Base-by-base conservation (phyloP, 2,888 invertebrate genomes). In the Noctua fimbriata region DNA sequence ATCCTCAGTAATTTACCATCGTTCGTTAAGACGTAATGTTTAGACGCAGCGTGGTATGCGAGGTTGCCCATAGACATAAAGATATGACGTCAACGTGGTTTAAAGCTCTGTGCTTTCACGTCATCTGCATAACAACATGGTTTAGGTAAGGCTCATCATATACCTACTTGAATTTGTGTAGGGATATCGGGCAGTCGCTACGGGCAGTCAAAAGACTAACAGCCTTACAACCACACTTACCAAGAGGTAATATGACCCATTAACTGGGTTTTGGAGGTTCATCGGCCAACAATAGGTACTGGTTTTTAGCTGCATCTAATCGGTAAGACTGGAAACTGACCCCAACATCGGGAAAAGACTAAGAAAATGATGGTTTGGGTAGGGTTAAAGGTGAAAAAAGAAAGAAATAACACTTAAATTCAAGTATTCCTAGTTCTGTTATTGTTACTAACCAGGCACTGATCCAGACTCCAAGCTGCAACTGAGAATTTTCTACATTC, bases 41-140 rank as follows among this genome's bases (percentile, higher is more conserved):
- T 76, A 76, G 81, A 85, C 49, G 18, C 73, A 52, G 1, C 24
- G 52, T 4, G 83, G 81, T 85, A 85, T 85, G 81, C 85, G 52
- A 84, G 73, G 76, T 76, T 85, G 21, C 49, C 72, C 67, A 55
- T 47, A n/a, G 60, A 76, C 76, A 36, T 81, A 69, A n/a, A 28
- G 47, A 44, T 2, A 70, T 83, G 76, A 83, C 83, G 85, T 81
- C 81, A 73, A n/a, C 9, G 58, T 16, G 47, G n/a, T 65, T 63
- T 6, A 10, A 49, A 73, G 63, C 49, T 73, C 47, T 36, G n/a
- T 28, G 69, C 60, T 71, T 63, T 36, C 70, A n/a, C 73, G 63
- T 80, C 65, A 73, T 72, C 10, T 21, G 36, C 32, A 24, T 52
- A 47, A 76, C 32, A 5, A 28, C 4, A 55, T 14, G n/a, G 12